Conservation (phyloP, 2,888 invertebrate species). For the Amblyjoppa proteus region DNA sequence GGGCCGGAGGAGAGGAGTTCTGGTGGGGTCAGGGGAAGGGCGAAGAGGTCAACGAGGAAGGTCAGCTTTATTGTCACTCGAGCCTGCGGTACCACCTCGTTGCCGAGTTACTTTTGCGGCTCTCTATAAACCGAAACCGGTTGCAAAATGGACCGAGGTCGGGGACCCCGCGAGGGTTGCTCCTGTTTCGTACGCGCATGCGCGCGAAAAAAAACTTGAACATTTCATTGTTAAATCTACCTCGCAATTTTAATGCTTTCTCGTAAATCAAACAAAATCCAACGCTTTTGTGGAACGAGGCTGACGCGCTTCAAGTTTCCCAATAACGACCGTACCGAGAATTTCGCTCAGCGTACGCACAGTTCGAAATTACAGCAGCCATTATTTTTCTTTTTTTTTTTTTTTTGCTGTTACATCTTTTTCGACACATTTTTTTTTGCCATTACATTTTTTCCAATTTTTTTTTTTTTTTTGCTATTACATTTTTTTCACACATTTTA, state of each 20-base stretch:
- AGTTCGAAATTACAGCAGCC: too few species aligned
- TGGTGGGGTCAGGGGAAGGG: background rate
- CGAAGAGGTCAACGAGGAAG: slow-evolving; percentile 48
- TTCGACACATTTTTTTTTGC: too few species aligned
- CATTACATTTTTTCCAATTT: too few species aligned
- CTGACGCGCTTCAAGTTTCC: slow-evolving; percentile 29
- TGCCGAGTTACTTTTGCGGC: slow-evolving; percentile 10
- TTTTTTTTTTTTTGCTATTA: too few species aligned
- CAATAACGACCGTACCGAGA: background rate
- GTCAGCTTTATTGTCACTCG: slow-evolving; percentile 63
- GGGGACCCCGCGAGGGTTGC: slow-evolving; percentile 63
- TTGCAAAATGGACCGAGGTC: slow-evolving; percentile 69
- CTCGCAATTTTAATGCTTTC: background rate
- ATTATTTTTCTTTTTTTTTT: too few species aligned
- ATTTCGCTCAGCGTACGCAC: background rate
- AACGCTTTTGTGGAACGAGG: slow-evolving; percentile 42
- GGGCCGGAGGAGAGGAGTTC: background rate
- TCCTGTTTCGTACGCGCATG: slow-evolving; percentile 41
- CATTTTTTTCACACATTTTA: too few species aligned
- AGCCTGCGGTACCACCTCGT: slow-evolving; percentile 39
- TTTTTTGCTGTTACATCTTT: too few species aligned
- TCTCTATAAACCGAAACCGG: slow-evolving; percentile 58
- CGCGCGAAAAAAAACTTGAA: slow-evolving; percentile 7
- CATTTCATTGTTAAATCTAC: background rate
- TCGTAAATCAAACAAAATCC: slow-evolving; percentile 38